Evolutionary conservation across 2,888 invertebrate genomes (phyloP).

Genomic region (Patella caerulea): DNA sequence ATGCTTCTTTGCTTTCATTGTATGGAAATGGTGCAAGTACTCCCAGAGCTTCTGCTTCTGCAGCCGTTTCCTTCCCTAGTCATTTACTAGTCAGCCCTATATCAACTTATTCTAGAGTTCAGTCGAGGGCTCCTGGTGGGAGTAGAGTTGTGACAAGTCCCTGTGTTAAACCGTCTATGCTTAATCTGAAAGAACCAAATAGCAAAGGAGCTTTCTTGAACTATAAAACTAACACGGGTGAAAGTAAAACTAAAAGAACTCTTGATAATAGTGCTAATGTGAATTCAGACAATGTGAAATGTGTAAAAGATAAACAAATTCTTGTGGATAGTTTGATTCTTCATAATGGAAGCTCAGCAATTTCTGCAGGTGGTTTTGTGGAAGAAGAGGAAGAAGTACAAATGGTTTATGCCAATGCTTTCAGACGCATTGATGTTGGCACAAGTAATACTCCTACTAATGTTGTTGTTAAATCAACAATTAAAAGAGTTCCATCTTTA

Average conservation of each 20-base stretch:
- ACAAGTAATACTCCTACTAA: background rate
- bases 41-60: background rate
- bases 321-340: background rate
- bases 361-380: background rate
- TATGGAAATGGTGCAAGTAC: conserved; percentile 9
- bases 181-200: background rate
- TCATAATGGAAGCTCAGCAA: no score
- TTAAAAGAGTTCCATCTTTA: background rate
- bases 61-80: background rate
- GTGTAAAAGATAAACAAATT: background rate
- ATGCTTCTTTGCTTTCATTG: background rate
- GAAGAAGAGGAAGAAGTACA: conserved; percentile 9
- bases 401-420: conserved; percentile 5
- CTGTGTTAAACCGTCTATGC: conserved; percentile 1
- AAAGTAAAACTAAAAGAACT: background rate
- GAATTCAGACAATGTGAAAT: background rate
- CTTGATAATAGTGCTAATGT: background rate
- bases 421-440: background rate
- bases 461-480: background rate
- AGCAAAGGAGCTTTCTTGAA: background rate
- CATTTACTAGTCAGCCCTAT: background rate
- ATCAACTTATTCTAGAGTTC: background rate
- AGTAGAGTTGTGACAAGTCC: background rate
- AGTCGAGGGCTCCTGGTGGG: background rate
- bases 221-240: background rate